Evolutionary conservation across 2,113 vertebrate genomes (phyloP).

Genomic region (Nerophis ophidion): DNA sequence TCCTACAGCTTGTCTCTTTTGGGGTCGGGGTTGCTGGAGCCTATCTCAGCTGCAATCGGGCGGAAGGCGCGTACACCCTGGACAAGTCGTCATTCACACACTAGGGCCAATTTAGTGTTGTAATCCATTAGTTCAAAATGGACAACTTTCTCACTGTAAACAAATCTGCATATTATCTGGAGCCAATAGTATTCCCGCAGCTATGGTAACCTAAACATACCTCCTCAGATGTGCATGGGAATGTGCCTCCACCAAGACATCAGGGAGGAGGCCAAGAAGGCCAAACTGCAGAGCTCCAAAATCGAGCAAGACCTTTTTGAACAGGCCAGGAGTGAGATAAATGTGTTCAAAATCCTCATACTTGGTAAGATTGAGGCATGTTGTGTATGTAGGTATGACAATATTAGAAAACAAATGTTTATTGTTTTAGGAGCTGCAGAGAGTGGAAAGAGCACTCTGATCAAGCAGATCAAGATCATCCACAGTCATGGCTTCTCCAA

Average conservation of each 20-base stretch:
- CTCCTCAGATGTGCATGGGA: constrained; percentile 54
- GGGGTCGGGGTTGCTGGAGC: no score
- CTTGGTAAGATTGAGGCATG: constrained; percentile 52
- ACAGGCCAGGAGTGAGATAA: constrained; percentile 54
- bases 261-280: constrained; percentile 59
- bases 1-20: no score
- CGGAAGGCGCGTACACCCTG: no score
- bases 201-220: neutral
- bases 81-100: no score
- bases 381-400: neutral
- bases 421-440: constrained; percentile 62
- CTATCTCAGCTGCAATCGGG: no score
- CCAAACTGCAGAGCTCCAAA: constrained; percentile 54
- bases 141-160: no score
- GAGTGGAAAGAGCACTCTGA: constrained; percentile 71
- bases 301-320: constrained; percentile 63
- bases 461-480: constrained; percentile 75
- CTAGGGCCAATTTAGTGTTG: no score
- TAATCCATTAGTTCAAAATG: no score
- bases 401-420: neutral
- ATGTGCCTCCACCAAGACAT: constrained; percentile 49
- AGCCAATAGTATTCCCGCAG: no score
- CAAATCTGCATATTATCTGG: no score
- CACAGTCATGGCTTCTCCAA: constrained; percentile 70
- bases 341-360: constrained; percentile 67